A percentile compares a stretch with the other conserved stretches of the same genome.
Conservation (phyloP, 2,888 invertebrate genomes). For the Mesodorylaimus sp. region DNA sequence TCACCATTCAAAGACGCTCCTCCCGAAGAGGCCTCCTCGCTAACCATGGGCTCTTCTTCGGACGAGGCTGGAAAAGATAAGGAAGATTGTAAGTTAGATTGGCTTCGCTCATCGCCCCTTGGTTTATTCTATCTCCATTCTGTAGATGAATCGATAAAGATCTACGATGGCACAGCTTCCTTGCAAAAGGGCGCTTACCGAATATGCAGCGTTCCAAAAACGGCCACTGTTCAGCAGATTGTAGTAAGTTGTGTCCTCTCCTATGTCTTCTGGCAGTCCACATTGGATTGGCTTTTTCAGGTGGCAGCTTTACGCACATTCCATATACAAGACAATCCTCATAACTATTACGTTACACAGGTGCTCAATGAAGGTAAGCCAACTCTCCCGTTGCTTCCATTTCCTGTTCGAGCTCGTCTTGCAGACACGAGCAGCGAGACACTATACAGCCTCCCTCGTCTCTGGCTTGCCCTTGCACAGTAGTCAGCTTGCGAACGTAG, state of each 20-base stretch:
- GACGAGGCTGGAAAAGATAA: neutral
- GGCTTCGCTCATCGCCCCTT: neutral
- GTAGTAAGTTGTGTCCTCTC: constrained; percentile 42
- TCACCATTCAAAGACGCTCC: neutral
- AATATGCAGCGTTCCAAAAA: constrained; percentile 69
- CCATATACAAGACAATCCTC: constrained; percentile 61
- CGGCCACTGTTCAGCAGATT: constrained; percentile 69
- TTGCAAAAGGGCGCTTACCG: constrained; percentile 74
- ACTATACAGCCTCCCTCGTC: too few species aligned
- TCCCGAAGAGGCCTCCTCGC: neutral
- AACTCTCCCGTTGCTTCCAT: neutral
- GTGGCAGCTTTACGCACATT: constrained; percentile 75
- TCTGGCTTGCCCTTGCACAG: too few species aligned
- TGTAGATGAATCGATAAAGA: neutral
- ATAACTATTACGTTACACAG: constrained; percentile 56
- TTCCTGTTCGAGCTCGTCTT: too few species aligned
- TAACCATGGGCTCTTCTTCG: too few species aligned
- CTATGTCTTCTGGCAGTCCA: too few species aligned
- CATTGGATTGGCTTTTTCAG: constrained; percentile 20
- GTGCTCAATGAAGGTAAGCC: constrained; percentile 13
- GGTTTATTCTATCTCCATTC: neutral
- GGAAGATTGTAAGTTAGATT: neutral
- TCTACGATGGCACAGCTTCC: constrained; percentile 66
- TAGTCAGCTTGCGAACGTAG: too few species aligned
- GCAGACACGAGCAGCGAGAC: too few species aligned